phyloP scores from a whole-genome alignment of 1,140 invertebrate species.

The Rhopalosiphum maidis region DNA sequence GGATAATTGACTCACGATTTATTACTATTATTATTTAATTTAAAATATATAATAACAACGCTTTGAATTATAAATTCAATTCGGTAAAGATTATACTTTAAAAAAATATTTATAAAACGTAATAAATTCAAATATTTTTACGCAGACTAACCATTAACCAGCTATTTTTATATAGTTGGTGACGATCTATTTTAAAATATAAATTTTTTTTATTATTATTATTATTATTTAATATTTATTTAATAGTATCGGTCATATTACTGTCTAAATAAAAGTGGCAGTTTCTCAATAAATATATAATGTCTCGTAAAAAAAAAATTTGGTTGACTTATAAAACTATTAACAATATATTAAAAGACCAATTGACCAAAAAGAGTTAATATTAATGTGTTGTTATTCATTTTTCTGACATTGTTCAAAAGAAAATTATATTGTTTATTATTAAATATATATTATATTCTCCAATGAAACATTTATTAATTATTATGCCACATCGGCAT shows the following conservation, averaged over 20 bases:
- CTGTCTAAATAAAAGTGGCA: not conserved
- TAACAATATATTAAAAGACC: not conserved
- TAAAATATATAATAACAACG: not conserved
- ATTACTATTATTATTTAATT: no score
- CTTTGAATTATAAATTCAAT: not conserved
- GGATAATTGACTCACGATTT: not conserved
- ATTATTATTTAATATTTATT: no score
- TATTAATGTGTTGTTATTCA: not conserved
- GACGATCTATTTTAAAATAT: not conserved
- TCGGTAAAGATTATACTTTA: not conserved
- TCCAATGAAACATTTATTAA: not conserved
- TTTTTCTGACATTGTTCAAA: not conserved
- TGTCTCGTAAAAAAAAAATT: not conserved
- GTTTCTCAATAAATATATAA: not conserved
- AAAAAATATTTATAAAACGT: not conserved
- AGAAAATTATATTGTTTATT: not conserved
- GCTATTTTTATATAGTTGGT: not conserved
- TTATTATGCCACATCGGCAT: not conserved
- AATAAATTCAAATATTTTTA: not conserved
- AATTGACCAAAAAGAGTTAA: not conserved
- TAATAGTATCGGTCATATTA: not conserved
- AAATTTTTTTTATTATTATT: not conserved
- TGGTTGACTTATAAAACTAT: not conserved
- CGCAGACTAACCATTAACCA: not conserved
- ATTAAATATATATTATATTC: not conserved